phyloP scores from a whole-genome alignment of 2,113 vertebrate species.

The Chauna torquata region DNA sequence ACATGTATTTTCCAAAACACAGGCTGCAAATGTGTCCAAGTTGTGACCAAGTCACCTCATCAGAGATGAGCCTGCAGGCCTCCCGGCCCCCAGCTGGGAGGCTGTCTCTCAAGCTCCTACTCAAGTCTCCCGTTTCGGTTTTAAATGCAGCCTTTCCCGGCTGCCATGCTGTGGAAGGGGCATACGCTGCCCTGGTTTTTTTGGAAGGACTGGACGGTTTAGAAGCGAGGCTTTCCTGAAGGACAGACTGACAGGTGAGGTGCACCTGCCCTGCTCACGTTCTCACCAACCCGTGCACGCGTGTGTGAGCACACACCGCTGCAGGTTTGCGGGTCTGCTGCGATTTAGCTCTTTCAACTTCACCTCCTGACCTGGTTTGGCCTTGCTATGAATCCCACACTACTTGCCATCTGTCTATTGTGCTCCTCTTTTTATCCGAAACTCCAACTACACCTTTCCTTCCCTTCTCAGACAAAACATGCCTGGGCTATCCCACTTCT shows the following conservation, averaged over 20 bases:
- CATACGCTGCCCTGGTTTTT: background rate
- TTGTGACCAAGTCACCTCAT: background rate
- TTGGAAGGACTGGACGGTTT: background rate
- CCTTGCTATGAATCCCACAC: too few species aligned
- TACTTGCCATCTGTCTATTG: background rate
- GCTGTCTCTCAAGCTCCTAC: rapidly evolving
- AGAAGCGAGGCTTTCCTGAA: background rate
- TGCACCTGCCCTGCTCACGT: background rate
- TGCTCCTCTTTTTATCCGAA: background rate
- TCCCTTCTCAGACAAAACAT: rapidly evolving
- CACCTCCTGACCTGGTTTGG: background rate
- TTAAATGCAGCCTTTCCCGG: background rate
- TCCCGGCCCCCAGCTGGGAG: background rate
- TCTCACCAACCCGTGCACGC: background rate
- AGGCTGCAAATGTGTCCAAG: background rate
- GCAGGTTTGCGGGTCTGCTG: too few species aligned
- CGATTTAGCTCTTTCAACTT: background rate
- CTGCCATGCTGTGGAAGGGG: rapidly evolving
- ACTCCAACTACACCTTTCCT: too few species aligned
- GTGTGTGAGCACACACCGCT: background rate
- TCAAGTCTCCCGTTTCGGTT: background rate
- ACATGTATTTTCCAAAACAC: rapidly evolving
- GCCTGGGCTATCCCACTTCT: background rate
- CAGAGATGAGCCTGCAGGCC: rapidly evolving
- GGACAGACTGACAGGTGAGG: background rate